Base-by-base conservation (phyloP, 2,113 vertebrate genomes). In the Cyprinodon tularosa region DNA sequence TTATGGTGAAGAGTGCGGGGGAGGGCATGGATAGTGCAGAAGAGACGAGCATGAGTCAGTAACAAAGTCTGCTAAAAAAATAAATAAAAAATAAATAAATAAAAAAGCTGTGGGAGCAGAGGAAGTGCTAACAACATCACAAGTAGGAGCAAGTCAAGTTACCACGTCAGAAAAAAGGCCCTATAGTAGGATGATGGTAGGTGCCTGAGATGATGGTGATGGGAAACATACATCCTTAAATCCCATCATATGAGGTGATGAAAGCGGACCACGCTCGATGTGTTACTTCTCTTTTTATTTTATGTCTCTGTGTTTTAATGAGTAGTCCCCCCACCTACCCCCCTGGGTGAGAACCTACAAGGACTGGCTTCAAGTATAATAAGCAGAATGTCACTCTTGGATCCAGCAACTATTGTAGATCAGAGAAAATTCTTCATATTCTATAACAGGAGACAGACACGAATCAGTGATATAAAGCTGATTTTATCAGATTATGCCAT, bases 11-110 rank as follows among this genome's bases (percentile, higher is more conserved):
- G 89, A 93, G 91, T 85, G 91, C 85, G 84, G 88, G 88, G 90
- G 91, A 91, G 91, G 91, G 90, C 89, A 91, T 68, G 78, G 90
- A 87, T 89, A 88, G 92, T 88, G 88, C 82, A 87, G 89, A 90
- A 91, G 89, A 89, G 92, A 90, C 88, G 75, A 81, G 91, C 89
- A 88, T 94, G 93, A 94, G 93, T 94, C 92, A 94, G 93, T 90
- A 87, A 86, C 88, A 82, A 86, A 92, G 91, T 90, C 91, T 93
- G 90, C 81, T 79, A 93, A 57, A 57, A 57, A 57, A 53, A 53
- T 17, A 53, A 20, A 3, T 14, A 48, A 53, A 20, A 53, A n/a
- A 53, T 7, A 53, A 20, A 53, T 8, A 53, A 20, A 14, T n/a
- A n/a, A 57, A 57, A 90, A 92, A 93, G 89, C 90, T 93, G 93